Percentiles rank a stretch among this genome's conserved stretches.
phyloP scores from a whole-genome alignment of 1,140 invertebrate species.

The Habropoda laboriosa region DNA sequence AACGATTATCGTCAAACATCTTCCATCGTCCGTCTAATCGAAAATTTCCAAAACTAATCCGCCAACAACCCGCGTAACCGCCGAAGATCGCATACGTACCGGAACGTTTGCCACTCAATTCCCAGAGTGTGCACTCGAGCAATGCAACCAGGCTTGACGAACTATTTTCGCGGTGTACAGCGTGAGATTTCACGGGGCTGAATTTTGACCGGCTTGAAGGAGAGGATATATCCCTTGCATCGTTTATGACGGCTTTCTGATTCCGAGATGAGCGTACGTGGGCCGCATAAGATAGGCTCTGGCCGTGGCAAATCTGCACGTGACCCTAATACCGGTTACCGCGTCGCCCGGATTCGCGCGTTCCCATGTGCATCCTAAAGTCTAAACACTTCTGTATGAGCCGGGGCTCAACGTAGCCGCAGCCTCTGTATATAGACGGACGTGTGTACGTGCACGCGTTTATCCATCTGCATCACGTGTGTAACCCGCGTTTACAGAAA shows the following conservation, averaged over 20 bases:
- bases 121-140: too few species aligned
- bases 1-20: too few species aligned
- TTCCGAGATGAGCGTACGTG: slow-evolving; percentile 78
- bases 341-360: slow-evolving; percentile 67
- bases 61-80: too few species aligned
- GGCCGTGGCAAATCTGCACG: slow-evolving; percentile 75
- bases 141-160: slow-evolving; percentile 6
- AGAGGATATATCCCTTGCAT: slow-evolving; percentile 70
- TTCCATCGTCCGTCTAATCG: too few species aligned
- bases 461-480: slow-evolving; percentile 22
- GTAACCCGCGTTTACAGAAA: slow-evolving; percentile 48
- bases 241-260: slow-evolving; percentile 78
- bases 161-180: slow-evolving; percentile 31
- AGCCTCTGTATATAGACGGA: neutral
- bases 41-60: too few species aligned
- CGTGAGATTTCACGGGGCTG: slow-evolving; percentile 34
- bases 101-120: too few species aligned
- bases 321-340: slow-evolving; percentile 75
- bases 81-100: too few species aligned
- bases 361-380: slow-evolving; percentile 70
- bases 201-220: slow-evolving; percentile 45
- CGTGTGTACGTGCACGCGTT: neutral
- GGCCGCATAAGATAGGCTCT: slow-evolving; percentile 74
- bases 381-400: slow-evolving; percentile 68
- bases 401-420: slow-evolving; percentile 49